Evolutionary conservation across 1,140 invertebrate genomes (phyloP).

Genomic region (Eumeta japonica): DNA sequence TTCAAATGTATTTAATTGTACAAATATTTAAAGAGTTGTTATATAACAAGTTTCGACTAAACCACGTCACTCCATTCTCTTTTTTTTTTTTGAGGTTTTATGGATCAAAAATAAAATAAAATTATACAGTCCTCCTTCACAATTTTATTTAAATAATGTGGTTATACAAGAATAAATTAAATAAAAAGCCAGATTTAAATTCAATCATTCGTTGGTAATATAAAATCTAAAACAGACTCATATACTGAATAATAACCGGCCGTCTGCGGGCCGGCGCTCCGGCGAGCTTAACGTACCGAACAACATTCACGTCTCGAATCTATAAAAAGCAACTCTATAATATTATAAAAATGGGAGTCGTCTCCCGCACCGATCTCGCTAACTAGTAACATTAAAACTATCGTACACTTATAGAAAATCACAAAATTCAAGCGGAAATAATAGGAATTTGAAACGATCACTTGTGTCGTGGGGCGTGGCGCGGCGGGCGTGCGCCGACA

Average conservation of each 20-base stretch:
- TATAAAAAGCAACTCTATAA: slow-evolving; percentile 9
- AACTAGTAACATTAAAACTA: slow-evolving; percentile 37
- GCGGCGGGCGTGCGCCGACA: neutral
- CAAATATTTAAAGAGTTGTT: no score
- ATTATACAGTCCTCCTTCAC: slow-evolving; percentile 48
- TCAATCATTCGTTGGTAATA: slow-evolving; percentile 55
- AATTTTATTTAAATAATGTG: slow-evolving; percentile 53
- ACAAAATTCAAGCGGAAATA: slow-evolving; percentile 55
- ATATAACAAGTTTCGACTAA: no score
- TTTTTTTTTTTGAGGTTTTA: no score
- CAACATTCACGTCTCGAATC: no score
- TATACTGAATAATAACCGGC: slow-evolving; percentile 36
- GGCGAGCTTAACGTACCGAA: slow-evolving; percentile 1
- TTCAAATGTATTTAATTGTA: no score
- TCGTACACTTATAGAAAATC: slow-evolving; percentile 55
- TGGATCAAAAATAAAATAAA: slow-evolving; percentile 53
- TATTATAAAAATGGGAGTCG: slow-evolving; percentile 43
- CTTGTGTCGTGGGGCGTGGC: slow-evolving; percentile 3
- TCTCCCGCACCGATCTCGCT: slow-evolving; percentile 42
- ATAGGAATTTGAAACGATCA: slow-evolving; percentile 34
- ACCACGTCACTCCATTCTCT: no score
- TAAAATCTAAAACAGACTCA: slow-evolving; percentile 55
- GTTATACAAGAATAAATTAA: slow-evolving; percentile 54
- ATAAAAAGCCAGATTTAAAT: slow-evolving; percentile 53
- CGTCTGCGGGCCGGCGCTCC: slow-evolving; percentile 8